Evolutionary conservation across 53 echinoderm and acorn worm species (phyloP), one percentile per base, ranked within the genome.

Genomic region (Apostichopus leukothele): DNA sequence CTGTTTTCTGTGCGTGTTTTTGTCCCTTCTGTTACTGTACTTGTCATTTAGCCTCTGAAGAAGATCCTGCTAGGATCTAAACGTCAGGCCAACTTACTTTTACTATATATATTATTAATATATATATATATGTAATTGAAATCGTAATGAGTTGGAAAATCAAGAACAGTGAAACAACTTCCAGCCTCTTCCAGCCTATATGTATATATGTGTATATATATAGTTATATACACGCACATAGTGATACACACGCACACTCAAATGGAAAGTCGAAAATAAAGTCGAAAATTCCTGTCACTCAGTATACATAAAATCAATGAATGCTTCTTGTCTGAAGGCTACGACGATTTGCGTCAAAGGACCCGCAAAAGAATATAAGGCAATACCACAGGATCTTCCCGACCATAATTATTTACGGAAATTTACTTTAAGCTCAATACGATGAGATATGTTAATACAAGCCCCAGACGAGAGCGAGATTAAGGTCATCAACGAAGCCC

Each of bases 381-480:
- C 71, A 71, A 71, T 6, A 71, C 71, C 71, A 71, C 71, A 19
- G 71, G 71, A 19, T 21, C 20, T 71, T 71, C 71, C 20, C 18
- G 71, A 6, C 18, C n/a, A n/a, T 71, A 71, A 71, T 71, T 71
- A 71, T 19, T 71, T 16, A 71, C 71, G 71, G 71, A 71, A 71
- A 71, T 71, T 71, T 71, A 71, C 18, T 71, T 71, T 71, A 6
- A 71, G 16, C 71, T 71, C 71, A 71, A 18, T 19, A 19, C 71
- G 18, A 1, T 71, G 71, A 13, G 3, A 18, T 71, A n/a, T 18
- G 11, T 71, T 71, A n/a, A 71, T 71, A 71, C 16, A 19, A n/a
- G 18, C 71, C 71, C 71, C 71, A 71, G 71, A 71, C 71, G 71
- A 71, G 18, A 71, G 71, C 71, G n/a, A 71, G 20, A 71, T 71